Conservation (phyloP, 2,113 vertebrate genomes). For the Dolichotis patagonum region DNA sequence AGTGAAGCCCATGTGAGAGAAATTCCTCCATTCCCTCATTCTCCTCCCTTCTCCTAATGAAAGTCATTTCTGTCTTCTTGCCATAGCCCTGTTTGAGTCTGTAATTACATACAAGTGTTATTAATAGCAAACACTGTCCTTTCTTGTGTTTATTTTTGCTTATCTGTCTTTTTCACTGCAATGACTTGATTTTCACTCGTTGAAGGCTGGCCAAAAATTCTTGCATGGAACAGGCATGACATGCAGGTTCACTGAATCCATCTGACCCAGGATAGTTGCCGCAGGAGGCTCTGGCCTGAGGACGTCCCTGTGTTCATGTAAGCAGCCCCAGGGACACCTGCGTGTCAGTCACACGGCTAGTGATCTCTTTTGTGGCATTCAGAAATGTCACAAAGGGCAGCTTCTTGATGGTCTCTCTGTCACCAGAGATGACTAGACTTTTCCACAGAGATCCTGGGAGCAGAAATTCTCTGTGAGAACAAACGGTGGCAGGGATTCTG, state of each 20-base stretch:
- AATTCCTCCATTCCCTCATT: fast-evolving
- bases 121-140: not conserved
- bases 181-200: not conserved
- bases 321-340: fast-evolving
- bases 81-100: not conserved
- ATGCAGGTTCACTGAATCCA: not conserved
- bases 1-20: not conserved
- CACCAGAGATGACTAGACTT: not conserved
- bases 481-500: not conserved
- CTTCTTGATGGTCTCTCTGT: not conserved
- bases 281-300: not conserved
- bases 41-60: not conserved
- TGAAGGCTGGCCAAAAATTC: not conserved
- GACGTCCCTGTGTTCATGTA: not conserved
- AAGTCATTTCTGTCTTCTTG: not conserved
- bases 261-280: not conserved
- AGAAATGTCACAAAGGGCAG: not conserved
- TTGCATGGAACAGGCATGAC: not conserved
- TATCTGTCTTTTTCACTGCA: not conserved
- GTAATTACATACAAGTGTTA: not conserved
- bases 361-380: too few relatives aligned
- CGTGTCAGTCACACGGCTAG: not conserved
- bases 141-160: not conserved
- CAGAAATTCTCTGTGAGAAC: not conserved
- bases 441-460: not conserved